These are phyloP conservation scores for Coendou prehensilis DNA, from an alignment of 2,797 vertebrate genomes.

Conservation along the genomic window DNA sequence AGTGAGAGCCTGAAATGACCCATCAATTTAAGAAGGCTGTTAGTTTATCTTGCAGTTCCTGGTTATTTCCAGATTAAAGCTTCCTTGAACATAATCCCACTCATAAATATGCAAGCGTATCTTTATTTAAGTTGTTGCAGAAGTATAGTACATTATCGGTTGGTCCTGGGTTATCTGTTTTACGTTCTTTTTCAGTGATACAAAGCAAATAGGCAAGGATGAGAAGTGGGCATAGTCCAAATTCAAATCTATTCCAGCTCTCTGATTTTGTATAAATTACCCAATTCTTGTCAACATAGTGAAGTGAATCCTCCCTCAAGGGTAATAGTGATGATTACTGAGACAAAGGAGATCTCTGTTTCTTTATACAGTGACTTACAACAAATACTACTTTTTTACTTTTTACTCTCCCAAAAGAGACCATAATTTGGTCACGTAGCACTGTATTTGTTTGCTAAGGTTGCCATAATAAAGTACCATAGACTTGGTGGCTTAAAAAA, in stretches of 20 bases:
- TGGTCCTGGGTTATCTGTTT: background rate
- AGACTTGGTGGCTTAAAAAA: background rate
- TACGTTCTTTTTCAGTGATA: background rate
- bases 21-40: slow-evolving; percentile 23
- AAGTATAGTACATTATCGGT: background rate
- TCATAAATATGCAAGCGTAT: background rate
- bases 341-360: background rate
- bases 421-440: background rate
- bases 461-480: background rate
- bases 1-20: slow-evolving; percentile 71
- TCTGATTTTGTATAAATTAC: background rate
- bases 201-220: background rate
- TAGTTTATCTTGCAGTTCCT: background rate
- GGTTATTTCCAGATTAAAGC: slow-evolving; percentile 44
- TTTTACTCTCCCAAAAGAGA: background rate
- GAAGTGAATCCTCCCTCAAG: background rate
- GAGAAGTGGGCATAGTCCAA: background rate
- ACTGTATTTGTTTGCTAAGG: background rate
- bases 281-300: background rate
- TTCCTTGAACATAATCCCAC: background rate
- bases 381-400: slow-evolving; percentile 15
- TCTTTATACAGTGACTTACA: background rate
- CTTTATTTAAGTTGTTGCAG: background rate
- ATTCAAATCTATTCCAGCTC: background rate
- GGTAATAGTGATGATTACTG: background rate